Evolutionary conservation across 2,797 vertebrate genomes (phyloP).

Genomic region (Coregonus sp.): DNA sequence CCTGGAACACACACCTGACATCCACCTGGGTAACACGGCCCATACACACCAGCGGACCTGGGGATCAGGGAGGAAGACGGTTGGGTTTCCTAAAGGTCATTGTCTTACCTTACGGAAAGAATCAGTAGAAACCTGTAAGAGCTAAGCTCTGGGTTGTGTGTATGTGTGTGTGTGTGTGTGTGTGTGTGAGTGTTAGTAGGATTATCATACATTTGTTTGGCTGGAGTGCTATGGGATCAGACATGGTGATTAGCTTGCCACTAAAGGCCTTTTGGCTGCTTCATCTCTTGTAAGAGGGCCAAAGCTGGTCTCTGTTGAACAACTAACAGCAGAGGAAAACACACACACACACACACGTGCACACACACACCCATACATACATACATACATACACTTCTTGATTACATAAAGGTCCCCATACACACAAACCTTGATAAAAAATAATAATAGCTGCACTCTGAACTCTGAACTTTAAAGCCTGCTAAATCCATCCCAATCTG

Average conservation of each 20-base stretch:
- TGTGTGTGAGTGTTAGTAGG: constrained; percentile 28
- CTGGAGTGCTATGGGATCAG: constrained; percentile 33
- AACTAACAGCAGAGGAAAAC: not conserved
- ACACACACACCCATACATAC: not conserved
- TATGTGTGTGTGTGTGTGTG: constrained; percentile 34
- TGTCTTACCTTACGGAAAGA: not conserved
- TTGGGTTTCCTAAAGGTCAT: not conserved
- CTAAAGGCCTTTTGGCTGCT: constrained; percentile 35
- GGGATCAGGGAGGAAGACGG: not conserved
- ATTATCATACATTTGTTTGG: not conserved
- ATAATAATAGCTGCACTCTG: not conserved
- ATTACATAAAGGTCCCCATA: not conserved
- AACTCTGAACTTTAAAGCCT: no score
- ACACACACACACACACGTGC: not conserved
- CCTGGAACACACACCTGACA: constrained; percentile 2
- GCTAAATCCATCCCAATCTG: no score
- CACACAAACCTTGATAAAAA: not conserved
- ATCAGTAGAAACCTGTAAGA: not conserved
- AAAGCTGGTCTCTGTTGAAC: constrained; percentile 7
- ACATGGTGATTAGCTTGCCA: constrained; percentile 38
- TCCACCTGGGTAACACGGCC: constrained; percentile 1
- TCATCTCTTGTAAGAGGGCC: constrained; percentile 17
- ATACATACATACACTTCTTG: not conserved
- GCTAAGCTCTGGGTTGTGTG: not conserved
- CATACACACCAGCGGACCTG: not conserved